Base-by-base conservation (phyloP, 2,888 invertebrate species). In the Antheraea yamamai region DNA sequence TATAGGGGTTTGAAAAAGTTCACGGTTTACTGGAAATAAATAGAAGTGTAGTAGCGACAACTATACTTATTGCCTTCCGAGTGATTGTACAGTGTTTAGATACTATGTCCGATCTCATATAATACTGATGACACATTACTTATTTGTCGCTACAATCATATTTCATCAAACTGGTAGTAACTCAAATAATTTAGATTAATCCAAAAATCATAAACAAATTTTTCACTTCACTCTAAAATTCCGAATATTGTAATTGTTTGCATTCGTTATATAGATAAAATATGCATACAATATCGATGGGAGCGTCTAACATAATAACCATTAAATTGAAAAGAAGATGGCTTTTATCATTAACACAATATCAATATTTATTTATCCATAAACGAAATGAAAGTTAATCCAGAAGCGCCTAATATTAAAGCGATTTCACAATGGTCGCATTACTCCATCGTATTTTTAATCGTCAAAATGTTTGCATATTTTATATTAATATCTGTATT, bases 311-410 rank as follows among this genome's bases (percentile, higher is more conserved):
- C 81, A 80, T 82, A 83, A 88, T 86, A 91, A 91, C 90, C 91
- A 91, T 92, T 91, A 89, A 85, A 92, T 92, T 89, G 88, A 83
- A 85, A 82, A 85, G 86, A 88, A 88, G 84, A 87, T 83, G 84
- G 85, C 90, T 83, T 90, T 91, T 91, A 89, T 90, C 90, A 92
- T 94, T 91, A 93, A 91, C 89, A 89, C 89, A 90, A 89, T 88
- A 91, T 91, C 90, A 92, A 92, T 92, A 90, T 92, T 92, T 91
- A 88, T 91, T 90, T 90, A 91, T 88, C 82, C 86, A 80, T 55
- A 77, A 81, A 81, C 82, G 84, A 84, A 84, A 82, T 66, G 75
- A 83, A 87, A 85, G 84, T 87, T 86, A 89, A 91, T 90, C 85
- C 92, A 91, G 92, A 89, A 92, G 93, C 92, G 89, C 84, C 80